phyloP scores from a whole-genome alignment of 2,888 invertebrate species.

The Fabriciana adippe region DNA sequence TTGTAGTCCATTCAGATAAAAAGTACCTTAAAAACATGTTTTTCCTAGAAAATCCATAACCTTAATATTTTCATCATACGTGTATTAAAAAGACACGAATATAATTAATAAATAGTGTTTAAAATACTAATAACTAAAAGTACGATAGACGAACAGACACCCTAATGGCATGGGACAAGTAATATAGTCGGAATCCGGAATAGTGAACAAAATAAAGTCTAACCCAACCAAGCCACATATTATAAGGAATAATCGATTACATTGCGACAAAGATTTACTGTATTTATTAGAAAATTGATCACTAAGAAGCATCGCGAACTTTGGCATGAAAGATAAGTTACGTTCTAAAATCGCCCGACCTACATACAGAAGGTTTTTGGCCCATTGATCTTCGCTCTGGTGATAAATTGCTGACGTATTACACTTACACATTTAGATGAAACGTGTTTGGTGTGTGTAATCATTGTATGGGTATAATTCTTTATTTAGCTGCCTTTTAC shows the following conservation, averaged over 20 bases:
- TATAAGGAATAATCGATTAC: conserved; percentile 1
- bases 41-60: no score
- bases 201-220: background rate
- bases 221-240: background rate
- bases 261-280: conserved; percentile 20
- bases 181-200: background rate
- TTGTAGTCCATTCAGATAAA: no score
- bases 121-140: no score
- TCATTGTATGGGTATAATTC: conserved; percentile 27
- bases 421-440: conserved; percentile 39
- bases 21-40: no score
- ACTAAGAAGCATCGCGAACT: conserved; percentile 27
- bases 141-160: no score
- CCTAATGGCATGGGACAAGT: no score
- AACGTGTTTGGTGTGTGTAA: conserved; percentile 36
- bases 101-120: no score
- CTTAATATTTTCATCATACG: no score
- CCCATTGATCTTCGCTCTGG: conserved; percentile 41
- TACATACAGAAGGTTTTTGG: conserved; percentile 36
- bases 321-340: conserved; percentile 32
- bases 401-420: conserved; percentile 41
- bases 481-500: conserved; percentile 19
- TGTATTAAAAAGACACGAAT: no score
- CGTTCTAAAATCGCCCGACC: conserved; percentile 37
- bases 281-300: conserved; percentile 29